phyloP scores from a whole-genome alignment of 2,113 vertebrate genomes.

The Chunga burmeisteri region DNA sequence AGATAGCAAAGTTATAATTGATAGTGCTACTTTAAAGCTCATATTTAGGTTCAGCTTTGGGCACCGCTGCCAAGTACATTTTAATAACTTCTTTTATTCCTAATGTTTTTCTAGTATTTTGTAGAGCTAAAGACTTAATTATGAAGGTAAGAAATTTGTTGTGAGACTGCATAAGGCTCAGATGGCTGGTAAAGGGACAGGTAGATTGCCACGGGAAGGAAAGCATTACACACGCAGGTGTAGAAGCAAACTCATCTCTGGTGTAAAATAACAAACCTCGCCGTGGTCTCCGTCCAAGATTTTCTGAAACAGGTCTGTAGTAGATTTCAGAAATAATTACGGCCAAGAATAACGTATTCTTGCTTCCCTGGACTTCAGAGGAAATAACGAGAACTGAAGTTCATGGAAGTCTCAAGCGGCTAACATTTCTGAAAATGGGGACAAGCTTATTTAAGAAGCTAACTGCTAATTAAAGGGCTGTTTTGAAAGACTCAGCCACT shows the following conservation, averaged over 20 bases:
- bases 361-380: neutral
- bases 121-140: neutral
- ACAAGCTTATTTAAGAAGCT: neutral
- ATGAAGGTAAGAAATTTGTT: neutral
- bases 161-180: neutral
- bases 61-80: neutral
- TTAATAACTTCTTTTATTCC: neutral
- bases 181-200: neutral
- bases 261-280: neutral
- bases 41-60: neutral
- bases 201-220: neutral
- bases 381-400: neutral
- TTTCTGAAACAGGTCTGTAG: neutral
- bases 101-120: neutral
- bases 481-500: neutral
- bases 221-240: neutral
- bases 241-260: neutral
- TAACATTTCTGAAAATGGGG: neutral
- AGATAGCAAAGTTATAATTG: neutral
- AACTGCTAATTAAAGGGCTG: neutral
- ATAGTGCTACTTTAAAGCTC: neutral
- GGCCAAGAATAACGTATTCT: neutral
- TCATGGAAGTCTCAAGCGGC: neutral
- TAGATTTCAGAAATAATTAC: neutral
- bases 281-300: neutral